These are phyloP conservation scores for Phalacrocorax brasilianus DNA, from an alignment of 2,113 vertebrate species.

Conservation along the genomic window DNA sequence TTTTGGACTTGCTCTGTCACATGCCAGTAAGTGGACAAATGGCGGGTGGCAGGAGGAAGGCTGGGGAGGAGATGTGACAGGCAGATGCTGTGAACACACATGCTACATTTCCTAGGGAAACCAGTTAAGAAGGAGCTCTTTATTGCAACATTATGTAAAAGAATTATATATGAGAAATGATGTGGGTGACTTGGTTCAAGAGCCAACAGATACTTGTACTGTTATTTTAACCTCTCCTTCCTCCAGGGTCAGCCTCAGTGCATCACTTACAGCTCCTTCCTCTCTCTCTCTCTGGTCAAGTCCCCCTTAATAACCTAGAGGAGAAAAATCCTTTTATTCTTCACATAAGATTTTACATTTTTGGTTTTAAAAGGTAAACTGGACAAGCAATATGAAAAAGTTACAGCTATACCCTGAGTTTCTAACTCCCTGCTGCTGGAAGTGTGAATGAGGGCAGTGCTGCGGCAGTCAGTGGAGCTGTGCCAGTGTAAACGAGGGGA, in stretches of 20 bases:
- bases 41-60: not conserved
- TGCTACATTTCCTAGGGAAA: not conserved
- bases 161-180: not conserved
- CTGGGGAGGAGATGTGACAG: not conserved
- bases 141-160: not conserved
- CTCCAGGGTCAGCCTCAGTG: not conserved
- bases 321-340: not conserved
- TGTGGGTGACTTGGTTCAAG: not conserved
- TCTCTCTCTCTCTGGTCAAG: not conserved
- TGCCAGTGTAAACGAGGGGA: conserved; percentile 38
- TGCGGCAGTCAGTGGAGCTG: not conserved
- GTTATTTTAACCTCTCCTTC: not conserved
- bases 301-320: not conserved
- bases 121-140: not conserved
- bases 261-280: not conserved
- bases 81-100: not conserved
- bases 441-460: not conserved
- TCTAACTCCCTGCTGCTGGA: not conserved
- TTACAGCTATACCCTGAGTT: not conserved
- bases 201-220: not conserved
- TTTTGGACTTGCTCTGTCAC: not conserved
- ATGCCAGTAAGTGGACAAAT: not conserved
- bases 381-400: not conserved
- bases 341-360: not conserved
- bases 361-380: not conserved